Evolutionary conservation across 2,888 invertebrate genomes (phyloP).

Genomic region (Volucella zonaria): DNA sequence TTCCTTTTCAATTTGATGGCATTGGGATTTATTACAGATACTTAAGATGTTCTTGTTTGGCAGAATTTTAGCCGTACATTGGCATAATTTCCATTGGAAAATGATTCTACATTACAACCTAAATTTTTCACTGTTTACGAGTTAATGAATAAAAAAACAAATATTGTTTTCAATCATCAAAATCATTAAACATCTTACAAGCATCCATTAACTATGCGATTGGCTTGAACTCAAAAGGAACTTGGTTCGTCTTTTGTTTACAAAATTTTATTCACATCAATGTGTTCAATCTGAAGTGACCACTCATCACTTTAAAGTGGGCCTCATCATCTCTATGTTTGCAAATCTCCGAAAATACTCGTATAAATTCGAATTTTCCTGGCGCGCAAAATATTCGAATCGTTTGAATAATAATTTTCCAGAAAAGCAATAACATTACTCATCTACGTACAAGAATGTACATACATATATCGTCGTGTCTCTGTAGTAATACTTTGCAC

Average conservation of each 20-base stretch:
- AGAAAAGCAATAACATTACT: slow-evolving; percentile 28
- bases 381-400: slow-evolving; percentile 19
- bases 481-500: slow-evolving; percentile 10
- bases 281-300: slow-evolving; percentile 34
- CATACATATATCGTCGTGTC: background rate
- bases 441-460: background rate
- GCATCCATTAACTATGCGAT: slow-evolving; percentile 33
- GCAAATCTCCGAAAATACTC: slow-evolving; percentile 3
- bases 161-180: background rate
- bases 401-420: slow-evolving; percentile 26
- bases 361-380: slow-evolving; percentile 17
- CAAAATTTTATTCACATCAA: slow-evolving; percentile 22
- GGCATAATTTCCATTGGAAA: too few relatives aligned
- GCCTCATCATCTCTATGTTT: background rate
- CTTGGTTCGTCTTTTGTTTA: slow-evolving; percentile 28
- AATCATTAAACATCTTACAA: slow-evolving; percentile 4
- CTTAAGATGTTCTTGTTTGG: too few relatives aligned
- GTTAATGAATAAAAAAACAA: too few relatives aligned
- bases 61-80: too few relatives aligned
- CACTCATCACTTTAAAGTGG: slow-evolving; percentile 30
- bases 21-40: too few relatives aligned
- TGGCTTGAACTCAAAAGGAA: slow-evolving; percentile 40
- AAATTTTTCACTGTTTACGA: too few relatives aligned
- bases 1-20: too few relatives aligned
- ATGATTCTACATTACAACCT: too few relatives aligned